These are phyloP conservation scores for Acanthococcus lagerstroemiae DNA, from an alignment of 2,888 invertebrate species.

Conservation along the genomic window DNA sequence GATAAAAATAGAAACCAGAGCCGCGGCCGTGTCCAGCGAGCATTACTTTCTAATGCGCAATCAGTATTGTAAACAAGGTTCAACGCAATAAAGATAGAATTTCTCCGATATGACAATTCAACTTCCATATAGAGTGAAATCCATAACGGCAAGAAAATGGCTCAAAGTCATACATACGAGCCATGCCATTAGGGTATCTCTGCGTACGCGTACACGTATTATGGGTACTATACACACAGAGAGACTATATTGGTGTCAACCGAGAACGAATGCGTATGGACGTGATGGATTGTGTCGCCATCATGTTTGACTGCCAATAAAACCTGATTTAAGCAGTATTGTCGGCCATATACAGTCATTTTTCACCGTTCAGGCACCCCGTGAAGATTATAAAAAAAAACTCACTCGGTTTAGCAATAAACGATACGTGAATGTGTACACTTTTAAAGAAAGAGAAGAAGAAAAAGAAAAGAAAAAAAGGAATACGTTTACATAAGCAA, in stretches of 20 bases:
- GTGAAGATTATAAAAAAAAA: neutral
- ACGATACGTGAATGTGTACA: neutral
- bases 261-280: slow-evolving; percentile 9
- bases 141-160: slow-evolving; percentile 14
- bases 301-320: slow-evolving; percentile 19
- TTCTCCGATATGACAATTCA: slow-evolving; percentile 13
- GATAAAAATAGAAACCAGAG: too few relatives aligned
- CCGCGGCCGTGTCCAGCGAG: neutral
- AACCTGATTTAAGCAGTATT: slow-evolving; percentile 16
- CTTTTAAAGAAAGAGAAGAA: neutral
- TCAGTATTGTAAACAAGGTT: neutral
- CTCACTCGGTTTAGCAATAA: slow-evolving; percentile 10
- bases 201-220: neutral
- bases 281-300: slow-evolving; percentile 28
- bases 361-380: slow-evolving; percentile 23
- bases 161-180: slow-evolving; percentile 17
- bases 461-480: neutral
- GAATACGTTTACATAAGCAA: slow-evolving; percentile 25
- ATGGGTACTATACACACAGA: neutral
- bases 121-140: slow-evolving; percentile 19
- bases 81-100: slow-evolving; percentile 13
- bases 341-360: slow-evolving; percentile 16
- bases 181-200: slow-evolving; percentile 3
- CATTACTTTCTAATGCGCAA: neutral
- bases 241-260: slow-evolving; percentile 24